Base-by-base conservation (phyloP, 2,888 invertebrate genomes). In the Pollenia amentaria region DNA sequence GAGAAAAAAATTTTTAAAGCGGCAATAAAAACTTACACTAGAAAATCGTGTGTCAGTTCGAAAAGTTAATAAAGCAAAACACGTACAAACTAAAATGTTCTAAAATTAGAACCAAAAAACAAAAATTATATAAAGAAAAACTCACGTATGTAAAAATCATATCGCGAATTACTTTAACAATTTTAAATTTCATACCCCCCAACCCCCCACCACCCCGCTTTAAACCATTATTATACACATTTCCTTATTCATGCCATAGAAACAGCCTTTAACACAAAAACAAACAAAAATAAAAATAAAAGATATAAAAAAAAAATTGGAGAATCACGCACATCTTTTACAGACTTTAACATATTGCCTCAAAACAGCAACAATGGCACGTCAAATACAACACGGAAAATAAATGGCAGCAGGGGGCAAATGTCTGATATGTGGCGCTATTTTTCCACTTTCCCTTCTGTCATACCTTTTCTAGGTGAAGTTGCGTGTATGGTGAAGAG, bases 361-460 rank as follows among this genome's bases (percentile, higher is more conserved):
- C 53, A 57, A 12, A 44, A 46, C 16, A 82, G 60, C 67, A 76
- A 82, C 69, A 62, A 82, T 62, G 62, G n/a, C 87, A 87, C 46
- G 80, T 84, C 77, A 81, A 73, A 55, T 48, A 55, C 38, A 80
- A 77, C 64, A 78, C 55, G 29, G 12, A 79, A 84, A 81, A 84
- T 69, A 87, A 84, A 87, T 87, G 80, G 77, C 77, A 69, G 87
- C 80, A 69, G 77, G 84, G 87, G 84, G 76, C 80, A 87, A 84
- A 84, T 76, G 87, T 87, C 84, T 77, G 84, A 77, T 84, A 80
- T 84, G 78, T 73, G 57, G 65, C 44, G 82, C 75, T 64, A 44
- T 82, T 48, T 46, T 82, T 40, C 6, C 21, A 64, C 51, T 64
- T 29, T 48, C 9, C 21, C 38, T 46, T 12, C 78, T 60, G 48